Evolutionary conservation across 2,888 invertebrate genomes (phyloP).

Genomic region (Sesia apiformis): DNA sequence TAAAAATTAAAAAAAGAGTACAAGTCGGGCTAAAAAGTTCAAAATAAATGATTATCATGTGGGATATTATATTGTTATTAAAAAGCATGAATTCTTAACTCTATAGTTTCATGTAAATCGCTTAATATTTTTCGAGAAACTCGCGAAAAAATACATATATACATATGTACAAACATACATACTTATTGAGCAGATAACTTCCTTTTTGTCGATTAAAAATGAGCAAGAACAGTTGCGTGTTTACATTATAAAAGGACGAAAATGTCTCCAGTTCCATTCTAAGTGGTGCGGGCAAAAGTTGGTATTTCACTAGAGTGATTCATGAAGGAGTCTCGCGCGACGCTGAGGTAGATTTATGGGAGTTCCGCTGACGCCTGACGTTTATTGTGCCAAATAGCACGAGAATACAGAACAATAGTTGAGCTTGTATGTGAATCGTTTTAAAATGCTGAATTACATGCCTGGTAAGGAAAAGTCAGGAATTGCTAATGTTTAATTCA

Average conservation of each 20-base stretch:
- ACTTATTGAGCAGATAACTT: background rate
- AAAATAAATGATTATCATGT: too few relatives aligned
- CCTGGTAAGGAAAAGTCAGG: background rate
- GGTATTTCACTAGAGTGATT: constrained; percentile 29
- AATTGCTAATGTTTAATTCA: background rate
- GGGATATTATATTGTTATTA: too few relatives aligned
- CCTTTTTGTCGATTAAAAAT: background rate
- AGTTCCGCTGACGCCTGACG: constrained; percentile 46
- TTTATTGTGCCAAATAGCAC: constrained; percentile 49
- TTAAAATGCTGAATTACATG: background rate
- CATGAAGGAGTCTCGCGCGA: constrained; percentile 35
- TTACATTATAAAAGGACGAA: background rate
- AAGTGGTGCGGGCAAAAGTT: background rate
- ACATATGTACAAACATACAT: too few relatives aligned
- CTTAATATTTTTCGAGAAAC: too few relatives aligned
- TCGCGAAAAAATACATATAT: too few relatives aligned
- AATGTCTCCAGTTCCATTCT: background rate
- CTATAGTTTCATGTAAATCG: too few relatives aligned
- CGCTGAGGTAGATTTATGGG: constrained; percentile 52
- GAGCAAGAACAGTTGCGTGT: background rate
- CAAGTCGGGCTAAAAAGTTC: too few relatives aligned
- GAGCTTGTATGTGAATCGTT: background rate
- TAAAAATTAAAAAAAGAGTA: too few relatives aligned
- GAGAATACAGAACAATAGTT: background rate
- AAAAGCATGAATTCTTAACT: too few relatives aligned